A percentile compares a stretch with the other conserved stretches of the same genome.
These are phyloP conservation scores for Drymodes brunneopygia DNA, from an alignment of 2,113 vertebrate genomes.

Conservation along the genomic window DNA sequence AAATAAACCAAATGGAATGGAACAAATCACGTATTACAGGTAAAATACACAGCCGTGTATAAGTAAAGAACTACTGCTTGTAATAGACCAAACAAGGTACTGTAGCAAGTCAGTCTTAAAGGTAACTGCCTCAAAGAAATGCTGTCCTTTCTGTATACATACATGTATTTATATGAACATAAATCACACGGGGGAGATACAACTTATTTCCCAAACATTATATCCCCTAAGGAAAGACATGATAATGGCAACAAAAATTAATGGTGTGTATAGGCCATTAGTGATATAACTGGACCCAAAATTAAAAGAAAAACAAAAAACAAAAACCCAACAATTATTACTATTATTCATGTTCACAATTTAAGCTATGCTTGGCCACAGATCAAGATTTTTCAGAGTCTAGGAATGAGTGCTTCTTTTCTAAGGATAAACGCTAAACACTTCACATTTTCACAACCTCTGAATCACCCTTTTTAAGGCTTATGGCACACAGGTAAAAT, in stretches of 20 bases:
- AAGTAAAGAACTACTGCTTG: neutral
- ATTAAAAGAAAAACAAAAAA: neutral
- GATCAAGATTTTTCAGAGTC: neutral
- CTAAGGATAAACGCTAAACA: neutral
- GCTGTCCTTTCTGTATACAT: neutral
- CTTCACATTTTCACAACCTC: neutral
- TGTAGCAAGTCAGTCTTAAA: neutral
- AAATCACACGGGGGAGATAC: neutral
- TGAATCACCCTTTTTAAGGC: neutral
- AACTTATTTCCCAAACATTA: neutral
- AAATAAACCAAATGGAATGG: neutral
- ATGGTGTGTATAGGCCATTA: neutral
- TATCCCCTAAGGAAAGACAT: neutral
- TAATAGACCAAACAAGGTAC: neutral
- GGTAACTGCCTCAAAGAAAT: neutral
- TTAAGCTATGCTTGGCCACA: neutral
- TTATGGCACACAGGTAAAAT: neutral
- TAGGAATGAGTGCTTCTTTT: neutral
- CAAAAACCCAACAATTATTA: neutral
- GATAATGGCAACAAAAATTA: neutral
- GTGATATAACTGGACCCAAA: neutral
- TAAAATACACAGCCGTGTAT: neutral
- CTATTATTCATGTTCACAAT: neutral
- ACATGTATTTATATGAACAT: neutral
- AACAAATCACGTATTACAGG: neutral